phyloP scores from a whole-genome alignment of 2,888 invertebrate genomes.

The Scaeva pyrastri region DNA sequence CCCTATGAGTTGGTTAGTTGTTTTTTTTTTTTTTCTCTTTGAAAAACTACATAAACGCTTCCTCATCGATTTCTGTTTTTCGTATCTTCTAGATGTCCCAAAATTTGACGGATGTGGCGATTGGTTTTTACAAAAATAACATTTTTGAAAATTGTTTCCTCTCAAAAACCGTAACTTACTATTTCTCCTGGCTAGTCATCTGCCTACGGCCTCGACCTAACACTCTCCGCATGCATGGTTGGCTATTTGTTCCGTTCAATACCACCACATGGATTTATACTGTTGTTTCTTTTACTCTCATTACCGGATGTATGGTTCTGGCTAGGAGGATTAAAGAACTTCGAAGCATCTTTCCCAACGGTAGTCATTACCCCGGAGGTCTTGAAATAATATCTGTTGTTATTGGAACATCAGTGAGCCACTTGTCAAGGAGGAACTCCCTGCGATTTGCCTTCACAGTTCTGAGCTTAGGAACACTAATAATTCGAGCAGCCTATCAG shows the following conservation, averaged over 20 bases:
- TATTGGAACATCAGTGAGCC: neutral
- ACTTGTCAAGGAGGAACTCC: neutral
- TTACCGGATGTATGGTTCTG: neutral
- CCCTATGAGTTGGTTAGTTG: neutral
- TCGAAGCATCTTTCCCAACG: neutral
- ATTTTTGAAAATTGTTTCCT: neutral
- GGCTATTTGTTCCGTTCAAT: neutral
- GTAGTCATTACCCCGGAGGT: neutral
- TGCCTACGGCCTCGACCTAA: neutral
- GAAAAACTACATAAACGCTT: too few relatives aligned
- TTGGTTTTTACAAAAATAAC: neutral
- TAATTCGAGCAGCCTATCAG: slow-evolving; percentile 22
- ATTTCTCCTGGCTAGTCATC: neutral
- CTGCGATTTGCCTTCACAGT: slow-evolving; percentile 7
- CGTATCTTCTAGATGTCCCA: neutral
- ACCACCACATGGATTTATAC: neutral
- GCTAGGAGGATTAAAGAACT: neutral
- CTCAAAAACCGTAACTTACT: neutral
- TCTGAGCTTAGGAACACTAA: neutral
- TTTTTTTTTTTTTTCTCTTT: too few relatives aligned
- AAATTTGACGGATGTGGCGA: neutral
- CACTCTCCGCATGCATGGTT: neutral
- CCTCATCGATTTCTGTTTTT: neutral
- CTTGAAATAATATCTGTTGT: neutral
- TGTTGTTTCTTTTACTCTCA: neutral